Percentiles rank a stretch among this genome's conserved stretches.
These are phyloP conservation scores for Alcedo atthis DNA, from an alignment of 2,797 vertebrate genomes.

Conservation along the genomic window DNA sequence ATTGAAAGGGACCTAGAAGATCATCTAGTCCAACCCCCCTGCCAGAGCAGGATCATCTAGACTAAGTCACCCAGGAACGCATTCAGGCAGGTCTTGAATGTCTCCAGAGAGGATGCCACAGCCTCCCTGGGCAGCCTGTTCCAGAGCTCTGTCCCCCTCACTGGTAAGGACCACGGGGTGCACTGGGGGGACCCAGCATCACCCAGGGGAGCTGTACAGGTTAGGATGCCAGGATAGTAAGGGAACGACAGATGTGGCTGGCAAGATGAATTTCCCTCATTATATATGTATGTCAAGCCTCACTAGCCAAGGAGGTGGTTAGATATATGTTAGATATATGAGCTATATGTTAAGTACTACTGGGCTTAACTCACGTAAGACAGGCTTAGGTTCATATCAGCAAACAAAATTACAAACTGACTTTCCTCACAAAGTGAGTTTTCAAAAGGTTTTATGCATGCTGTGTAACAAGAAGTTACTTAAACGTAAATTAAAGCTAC, in stretches of 20 bases:
- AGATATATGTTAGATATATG: neutral
- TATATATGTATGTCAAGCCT: neutral
- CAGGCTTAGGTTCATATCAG: neutral
- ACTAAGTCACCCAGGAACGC: no score
- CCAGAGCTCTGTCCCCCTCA: no score
- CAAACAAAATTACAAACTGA: neutral
- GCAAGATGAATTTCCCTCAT: neutral
- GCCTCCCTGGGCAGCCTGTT: no score
- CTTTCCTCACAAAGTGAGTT: neutral
- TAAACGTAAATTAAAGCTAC: neutral
- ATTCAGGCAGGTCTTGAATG: no score
- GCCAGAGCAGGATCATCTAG: no score
- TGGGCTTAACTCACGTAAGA: rapidly evolving
- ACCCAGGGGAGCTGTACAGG: neutral
- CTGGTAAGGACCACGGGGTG: rapidly evolving
- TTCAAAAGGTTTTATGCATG: neutral
- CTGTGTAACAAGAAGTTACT: neutral
- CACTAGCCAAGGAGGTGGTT: neutral
- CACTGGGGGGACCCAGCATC: neutral
- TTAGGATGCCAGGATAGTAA: neutral
- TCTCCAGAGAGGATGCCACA: no score
- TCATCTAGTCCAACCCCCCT: no score
- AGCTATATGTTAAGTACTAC: neutral
- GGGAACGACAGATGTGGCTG: neutral
- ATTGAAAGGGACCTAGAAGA: no score